A percentile compares a stretch with the other conserved stretches of the same genome.
Conservation (phyloP, 2,888 invertebrate genomes). For the Cryptophagus acutangulus region DNA sequence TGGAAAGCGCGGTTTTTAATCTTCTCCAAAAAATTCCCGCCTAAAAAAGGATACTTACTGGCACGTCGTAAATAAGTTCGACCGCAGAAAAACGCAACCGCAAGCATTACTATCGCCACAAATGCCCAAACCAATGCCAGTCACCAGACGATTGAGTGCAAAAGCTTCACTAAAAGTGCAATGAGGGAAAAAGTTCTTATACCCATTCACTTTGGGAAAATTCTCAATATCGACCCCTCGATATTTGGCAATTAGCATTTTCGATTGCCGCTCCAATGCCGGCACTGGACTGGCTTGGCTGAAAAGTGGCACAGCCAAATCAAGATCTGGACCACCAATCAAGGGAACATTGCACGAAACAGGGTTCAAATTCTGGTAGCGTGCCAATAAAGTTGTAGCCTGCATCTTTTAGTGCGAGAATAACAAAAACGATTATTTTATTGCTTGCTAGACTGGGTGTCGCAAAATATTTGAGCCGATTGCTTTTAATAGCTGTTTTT, state of each 20-base stretch:
- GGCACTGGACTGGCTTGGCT: slow-evolving; percentile 53
- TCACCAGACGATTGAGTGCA: slow-evolving; percentile 38
- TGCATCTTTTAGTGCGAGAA: slow-evolving; percentile 44
- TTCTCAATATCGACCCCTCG: slow-evolving; percentile 24
- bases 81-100: slow-evolving; percentile 38
- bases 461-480: no score
- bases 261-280: slow-evolving; percentile 38
- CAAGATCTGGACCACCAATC: slow-evolving; percentile 59
- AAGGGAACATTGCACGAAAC: slow-evolving; percentile 58
- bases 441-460: no score
- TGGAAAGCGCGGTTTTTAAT: no score
- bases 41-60: slow-evolving; percentile 30
- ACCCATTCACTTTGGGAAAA: slow-evolving; percentile 25
- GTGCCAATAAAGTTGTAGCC: slow-evolving; percentile 59
- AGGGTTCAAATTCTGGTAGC: slow-evolving; percentile 56
- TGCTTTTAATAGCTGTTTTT: no score
- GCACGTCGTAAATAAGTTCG: slow-evolving; percentile 36
- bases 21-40: background rate
- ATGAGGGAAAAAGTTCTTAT: slow-evolving; percentile 19
- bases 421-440: background rate
- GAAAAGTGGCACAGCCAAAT: slow-evolving; percentile 61
- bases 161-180: slow-evolving; percentile 31
- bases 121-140: slow-evolving; percentile 39
- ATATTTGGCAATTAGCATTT: slow-evolving; percentile 24
- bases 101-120: slow-evolving; percentile 37